Conservation (phyloP, 2,888 invertebrate genomes). For the Morpho deidamia region DNA sequence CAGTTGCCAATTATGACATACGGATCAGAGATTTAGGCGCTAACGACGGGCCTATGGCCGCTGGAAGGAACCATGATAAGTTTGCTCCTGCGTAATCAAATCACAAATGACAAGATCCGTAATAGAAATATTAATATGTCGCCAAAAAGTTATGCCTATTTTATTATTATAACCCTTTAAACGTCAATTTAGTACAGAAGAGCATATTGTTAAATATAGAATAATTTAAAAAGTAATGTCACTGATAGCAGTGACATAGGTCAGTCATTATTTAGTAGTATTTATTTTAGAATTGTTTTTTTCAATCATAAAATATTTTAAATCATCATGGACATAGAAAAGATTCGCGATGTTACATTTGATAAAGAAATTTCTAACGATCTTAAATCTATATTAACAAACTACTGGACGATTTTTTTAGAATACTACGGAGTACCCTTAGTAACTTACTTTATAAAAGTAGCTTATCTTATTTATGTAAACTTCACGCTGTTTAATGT, state of each 20-base stretch:
- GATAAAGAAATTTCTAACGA: conserved; percentile 30
- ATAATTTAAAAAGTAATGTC: conserved; percentile 1
- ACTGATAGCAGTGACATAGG: no score
- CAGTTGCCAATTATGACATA: no score
- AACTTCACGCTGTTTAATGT: conserved; percentile 44
- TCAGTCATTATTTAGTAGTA: conserved; percentile 1
- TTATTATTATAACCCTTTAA: no score
- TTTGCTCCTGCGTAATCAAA: no score
- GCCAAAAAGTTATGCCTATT: no score
- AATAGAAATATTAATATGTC: no score
- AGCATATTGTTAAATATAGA: neutral
- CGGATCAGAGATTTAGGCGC: no score
- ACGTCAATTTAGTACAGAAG: neutral
- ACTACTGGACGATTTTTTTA: conserved; percentile 35
- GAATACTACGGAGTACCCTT: conserved; percentile 42
- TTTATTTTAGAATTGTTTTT: conserved; percentile 1
- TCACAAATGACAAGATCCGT: no score
- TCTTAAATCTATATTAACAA: conserved; percentile 26
- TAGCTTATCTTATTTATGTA: conserved; percentile 40
- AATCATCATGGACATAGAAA: conserved; percentile 28
- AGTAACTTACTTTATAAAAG: conserved; percentile 38
- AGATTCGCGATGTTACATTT: conserved; percentile 18
- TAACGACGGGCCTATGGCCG: no score
- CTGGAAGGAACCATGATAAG: no score
- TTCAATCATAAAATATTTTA: neutral